Evolutionary conservation across 2,113 vertebrate species (phyloP), one percentile per base, ranked within the genome.

Genomic region (human): DNA sequence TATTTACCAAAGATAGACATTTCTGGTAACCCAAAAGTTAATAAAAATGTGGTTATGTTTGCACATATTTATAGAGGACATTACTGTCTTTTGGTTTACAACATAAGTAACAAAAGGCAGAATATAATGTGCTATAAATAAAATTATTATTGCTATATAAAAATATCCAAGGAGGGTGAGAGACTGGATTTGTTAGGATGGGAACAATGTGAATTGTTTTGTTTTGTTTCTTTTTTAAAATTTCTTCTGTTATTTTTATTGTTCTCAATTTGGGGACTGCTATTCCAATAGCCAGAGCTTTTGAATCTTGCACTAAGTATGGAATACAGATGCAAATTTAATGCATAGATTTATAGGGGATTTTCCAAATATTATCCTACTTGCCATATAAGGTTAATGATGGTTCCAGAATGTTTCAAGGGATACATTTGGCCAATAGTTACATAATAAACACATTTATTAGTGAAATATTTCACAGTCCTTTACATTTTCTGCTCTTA

Each of bases 231-330:
- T 64, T 92, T 90, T 93, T 80, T 76, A 72, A 85, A 43, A 50
- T 84, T 89, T 73, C 57, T 92, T 45, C 16, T 43, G 12, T 57
- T 93, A 84, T 91, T 93, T 92, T 90, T 93, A 83, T 81, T 85
- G 7, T 89, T 85, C 3, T 97, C 73, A 81, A 23, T 86, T 80
- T 72, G 78, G 45, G 8, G 0, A 50, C 38, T 52, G 32, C 9
- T 94, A 13, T 84, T 90, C 88, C 48, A 75, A 61, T 90, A 87
- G 61, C 12, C 5, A 89, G 35, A 87, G 6, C 1, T 40, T 93
- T 85, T 84, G 64, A 32, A 13, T 78, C n/a, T 83, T 89, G 3
- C 48, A 72, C 12, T 27, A 78, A 84, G 66, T 35, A 18, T 8
- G 68, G 43, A 96, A 82, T 48, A 76, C 4, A 78, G 35, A 97